Evolutionary conservation across 2,113 vertebrate species (phyloP).

Genomic region (Acanthochromis polyacanthus): DNA sequence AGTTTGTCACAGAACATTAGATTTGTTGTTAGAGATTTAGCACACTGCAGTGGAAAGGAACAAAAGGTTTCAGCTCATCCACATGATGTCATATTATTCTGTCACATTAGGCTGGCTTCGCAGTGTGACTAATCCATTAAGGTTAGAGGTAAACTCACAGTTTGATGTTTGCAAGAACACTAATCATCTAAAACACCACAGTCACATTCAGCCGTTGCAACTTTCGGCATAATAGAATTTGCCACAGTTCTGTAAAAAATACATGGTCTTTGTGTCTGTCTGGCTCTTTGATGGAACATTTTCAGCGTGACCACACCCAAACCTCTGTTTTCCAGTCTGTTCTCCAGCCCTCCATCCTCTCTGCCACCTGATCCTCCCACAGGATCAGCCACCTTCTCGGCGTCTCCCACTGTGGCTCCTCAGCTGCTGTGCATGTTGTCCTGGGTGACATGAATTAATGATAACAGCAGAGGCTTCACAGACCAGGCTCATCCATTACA

Average conservation of each 20-base stretch:
- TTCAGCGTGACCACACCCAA: slow-evolving; percentile 26
- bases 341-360: slow-evolving; percentile 15
- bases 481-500: slow-evolving; percentile 69
- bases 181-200: background rate
- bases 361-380: slow-evolving; percentile 63
- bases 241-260: background rate
- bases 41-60: slow-evolving; percentile 20
- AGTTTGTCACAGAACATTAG: slow-evolving; percentile 36
- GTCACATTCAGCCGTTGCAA: background rate
- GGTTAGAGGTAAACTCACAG: background rate
- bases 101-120: slow-evolving; percentile 3
- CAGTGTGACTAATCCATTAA: slow-evolving; percentile 18
- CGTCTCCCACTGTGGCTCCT: slow-evolving; percentile 68
- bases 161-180: background rate
- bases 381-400: slow-evolving; percentile 63
- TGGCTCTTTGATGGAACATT: background rate
- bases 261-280: slow-evolving; percentile 3
- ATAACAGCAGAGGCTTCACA: slow-evolving; percentile 76
- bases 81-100: slow-evolving; percentile 42
- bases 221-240: background rate
- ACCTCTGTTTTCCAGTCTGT: background rate
- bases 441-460: slow-evolving; percentile 83
- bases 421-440: slow-evolving; percentile 63
- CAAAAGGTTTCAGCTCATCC: slow-evolving; percentile 34
- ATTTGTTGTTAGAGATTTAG: slow-evolving; percentile 39